Percentiles rank a stretch among this genome's conserved stretches.
Evolutionary conservation across 2,797 vertebrate species (phyloP).

Genomic region (Eidolon dupreanum): DNA sequence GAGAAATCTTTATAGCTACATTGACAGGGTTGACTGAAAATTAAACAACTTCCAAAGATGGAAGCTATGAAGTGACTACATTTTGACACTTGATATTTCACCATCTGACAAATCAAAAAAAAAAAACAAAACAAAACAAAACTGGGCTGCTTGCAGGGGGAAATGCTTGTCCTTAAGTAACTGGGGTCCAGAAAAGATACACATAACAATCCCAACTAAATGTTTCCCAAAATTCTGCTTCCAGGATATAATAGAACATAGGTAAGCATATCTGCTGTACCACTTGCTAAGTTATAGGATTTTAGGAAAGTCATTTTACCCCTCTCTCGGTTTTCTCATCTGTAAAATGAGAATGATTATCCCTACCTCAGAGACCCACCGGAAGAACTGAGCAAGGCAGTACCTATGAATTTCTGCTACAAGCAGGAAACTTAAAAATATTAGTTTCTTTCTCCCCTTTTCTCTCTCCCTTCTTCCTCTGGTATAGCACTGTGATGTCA

Average conservation of each 20-base stretch:
- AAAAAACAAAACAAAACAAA: too few relatives aligned
- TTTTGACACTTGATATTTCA: constrained; percentile 51
- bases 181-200: background rate
- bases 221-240: background rate
- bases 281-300: background rate
- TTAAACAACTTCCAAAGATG: background rate
- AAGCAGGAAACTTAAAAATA: constrained; percentile 33
- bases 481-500: background rate
- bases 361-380: background rate
- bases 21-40: background rate
- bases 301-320: constrained; percentile 12
- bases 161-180: background rate
- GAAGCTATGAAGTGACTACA: constrained; percentile 13
- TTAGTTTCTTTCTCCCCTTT: background rate
- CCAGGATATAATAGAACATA: background rate
- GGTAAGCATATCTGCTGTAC: background rate
- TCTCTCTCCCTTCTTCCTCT: background rate
- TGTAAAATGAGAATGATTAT: constrained; percentile 20
- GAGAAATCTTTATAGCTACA: background rate
- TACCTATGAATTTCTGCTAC: background rate
- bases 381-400: background rate
- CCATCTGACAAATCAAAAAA: background rate
- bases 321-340: constrained; percentile 12
- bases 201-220: background rate
- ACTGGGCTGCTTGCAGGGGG: background rate